A percentile compares a stretch with the other conserved stretches of the same genome.
Conservation (phyloP, 2,888 invertebrate genomes). For the Orthosia cruda region DNA sequence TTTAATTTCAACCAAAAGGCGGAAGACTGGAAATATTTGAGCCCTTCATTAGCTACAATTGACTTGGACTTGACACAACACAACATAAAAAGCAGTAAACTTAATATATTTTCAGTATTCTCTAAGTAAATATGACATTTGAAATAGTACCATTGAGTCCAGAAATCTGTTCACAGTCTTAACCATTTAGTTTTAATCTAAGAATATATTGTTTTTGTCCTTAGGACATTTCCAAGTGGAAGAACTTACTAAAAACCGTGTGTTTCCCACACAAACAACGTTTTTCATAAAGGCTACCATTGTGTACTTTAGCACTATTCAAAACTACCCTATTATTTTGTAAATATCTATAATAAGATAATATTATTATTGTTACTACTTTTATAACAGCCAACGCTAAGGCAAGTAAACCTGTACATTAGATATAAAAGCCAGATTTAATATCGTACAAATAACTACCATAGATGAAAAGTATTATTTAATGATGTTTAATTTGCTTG, state of each 20-base stretch:
- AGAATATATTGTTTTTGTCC: slow-evolving; percentile 40
- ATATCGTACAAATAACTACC: slow-evolving; percentile 46
- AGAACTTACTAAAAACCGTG: slow-evolving; percentile 39
- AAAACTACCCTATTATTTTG: slow-evolving; percentile 60
- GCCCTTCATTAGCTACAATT: slow-evolving; percentile 52
- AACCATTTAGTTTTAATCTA: slow-evolving; percentile 30
- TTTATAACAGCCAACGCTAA: slow-evolving; percentile 85
- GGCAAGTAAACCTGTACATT: slow-evolving; percentile 88
- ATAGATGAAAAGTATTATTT: neutral
- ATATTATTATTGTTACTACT: slow-evolving; percentile 71
- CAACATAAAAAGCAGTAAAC: slow-evolving; percentile 25
- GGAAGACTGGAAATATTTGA: slow-evolving; percentile 74
- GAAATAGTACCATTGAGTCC: slow-evolving; percentile 50
- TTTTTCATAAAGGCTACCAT: slow-evolving; percentile 55
- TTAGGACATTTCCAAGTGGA: slow-evolving; percentile 49
- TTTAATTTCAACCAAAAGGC: slow-evolving; percentile 60
- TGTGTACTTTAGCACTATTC: slow-evolving; percentile 60
- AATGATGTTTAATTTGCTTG: neutral
- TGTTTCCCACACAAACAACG: slow-evolving; percentile 38
- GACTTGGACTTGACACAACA: slow-evolving; percentile 41
- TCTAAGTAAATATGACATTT: slow-evolving; percentile 26
- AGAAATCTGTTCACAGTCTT: slow-evolving; percentile 54
- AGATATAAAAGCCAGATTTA: slow-evolving; percentile 51
- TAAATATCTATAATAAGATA: slow-evolving; percentile 71
- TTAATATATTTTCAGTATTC: slow-evolving; percentile 30